A percentile compares a stretch with the other conserved stretches of the same genome.
These are phyloP conservation scores for Pedicia rivosa DNA, from an alignment of 2,888 invertebrate genomes.

Conservation along the genomic window DNA sequence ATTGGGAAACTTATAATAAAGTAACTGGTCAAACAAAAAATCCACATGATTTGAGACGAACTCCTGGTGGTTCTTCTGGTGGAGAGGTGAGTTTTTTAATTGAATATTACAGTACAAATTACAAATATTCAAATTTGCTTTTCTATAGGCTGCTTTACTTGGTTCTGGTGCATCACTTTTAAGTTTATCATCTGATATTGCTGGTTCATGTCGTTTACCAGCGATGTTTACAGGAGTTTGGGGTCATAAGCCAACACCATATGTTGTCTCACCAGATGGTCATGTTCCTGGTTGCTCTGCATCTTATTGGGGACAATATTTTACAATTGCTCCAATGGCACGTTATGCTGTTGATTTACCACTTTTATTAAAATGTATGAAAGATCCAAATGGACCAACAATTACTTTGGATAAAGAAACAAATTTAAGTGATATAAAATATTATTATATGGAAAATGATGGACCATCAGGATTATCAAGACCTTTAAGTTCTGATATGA, in stretches of 20 bases:
- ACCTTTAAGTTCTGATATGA: constrained; percentile 25
- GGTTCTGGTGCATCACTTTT: constrained; percentile 66
- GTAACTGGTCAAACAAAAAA: constrained; percentile 76
- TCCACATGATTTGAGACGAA: constrained; percentile 68
- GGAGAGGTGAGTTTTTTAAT: constrained; percentile 39
- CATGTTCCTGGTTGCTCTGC: constrained; percentile 48
- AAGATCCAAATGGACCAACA: constrained; percentile 34
- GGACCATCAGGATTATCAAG: constrained; percentile 44
- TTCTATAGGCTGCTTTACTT: constrained; percentile 45
- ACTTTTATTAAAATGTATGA: constrained; percentile 53
- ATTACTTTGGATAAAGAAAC: constrained; percentile 34
- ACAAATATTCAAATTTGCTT: neutral
- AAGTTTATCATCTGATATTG: constrained; percentile 78
- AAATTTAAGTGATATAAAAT: constrained; percentile 42
- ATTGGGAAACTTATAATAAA: constrained; percentile 81
- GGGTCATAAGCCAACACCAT: constrained; percentile 79
- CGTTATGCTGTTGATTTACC: constrained; percentile 74
- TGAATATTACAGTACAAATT: neutral
- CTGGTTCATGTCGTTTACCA: constrained; percentile 77
- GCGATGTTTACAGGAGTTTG: constrained; percentile 83
- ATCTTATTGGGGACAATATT: constrained; percentile 46
- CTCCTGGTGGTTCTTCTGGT: constrained; percentile 81
- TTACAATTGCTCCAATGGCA: constrained; percentile 73
- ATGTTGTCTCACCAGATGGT: constrained; percentile 45
- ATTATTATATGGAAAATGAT: constrained; percentile 70